Evolutionary conservation across 1,140 invertebrate species (phyloP).

Genomic region (Diabrotica undecimpunctata): DNA sequence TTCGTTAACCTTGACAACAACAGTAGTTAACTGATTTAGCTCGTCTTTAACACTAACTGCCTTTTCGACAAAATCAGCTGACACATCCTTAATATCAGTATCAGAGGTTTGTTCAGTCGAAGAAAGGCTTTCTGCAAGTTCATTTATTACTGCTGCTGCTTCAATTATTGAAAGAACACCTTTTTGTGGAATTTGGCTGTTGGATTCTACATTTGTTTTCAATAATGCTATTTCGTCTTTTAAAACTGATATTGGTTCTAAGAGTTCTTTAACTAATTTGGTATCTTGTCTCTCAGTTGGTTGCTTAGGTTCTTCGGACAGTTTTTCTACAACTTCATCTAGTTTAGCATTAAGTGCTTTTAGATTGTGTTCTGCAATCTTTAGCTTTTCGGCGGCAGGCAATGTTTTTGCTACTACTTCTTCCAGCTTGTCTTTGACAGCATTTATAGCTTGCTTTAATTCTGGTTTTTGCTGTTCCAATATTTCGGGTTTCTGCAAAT

Average conservation of each 20-base stretch:
- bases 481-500: conserved; percentile 12
- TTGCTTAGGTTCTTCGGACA: not conserved
- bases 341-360: not conserved
- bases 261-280: not conserved
- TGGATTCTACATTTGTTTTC: not conserved
- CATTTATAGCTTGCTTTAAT: not conserved
- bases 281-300: not conserved
- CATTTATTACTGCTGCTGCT: not conserved
- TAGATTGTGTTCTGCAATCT: not conserved
- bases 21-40: not conserved
- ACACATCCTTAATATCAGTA: not conserved
- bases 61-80: not conserved
- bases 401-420: not conserved
- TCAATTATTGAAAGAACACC: not conserved
- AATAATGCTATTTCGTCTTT: not conserved
- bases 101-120: not conserved
- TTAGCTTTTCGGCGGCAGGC: not conserved
- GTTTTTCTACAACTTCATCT: conserved; percentile 5
- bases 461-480: not conserved
- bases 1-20: not conserved
- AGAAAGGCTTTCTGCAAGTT: not conserved
- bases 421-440: not conserved
- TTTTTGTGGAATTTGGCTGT: not conserved
- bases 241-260: not conserved
- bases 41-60: not conserved